phyloP scores from a whole-genome alignment of 37 sponge, comb jelly and placozoan species.

The Mnemiopsis leidyi region DNA sequence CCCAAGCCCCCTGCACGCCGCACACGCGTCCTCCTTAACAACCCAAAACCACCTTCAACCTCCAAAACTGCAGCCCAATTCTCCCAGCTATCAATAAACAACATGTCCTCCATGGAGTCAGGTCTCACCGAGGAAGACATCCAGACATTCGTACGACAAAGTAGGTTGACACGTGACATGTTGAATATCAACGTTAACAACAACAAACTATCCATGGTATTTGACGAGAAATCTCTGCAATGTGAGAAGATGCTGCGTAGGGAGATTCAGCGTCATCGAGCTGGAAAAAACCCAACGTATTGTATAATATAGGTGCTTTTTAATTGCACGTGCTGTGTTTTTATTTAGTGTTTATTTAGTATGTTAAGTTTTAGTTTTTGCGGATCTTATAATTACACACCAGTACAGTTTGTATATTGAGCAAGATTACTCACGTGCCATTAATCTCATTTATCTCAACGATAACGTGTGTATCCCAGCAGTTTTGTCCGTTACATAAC shows the following conservation, averaged over 20 bases:
- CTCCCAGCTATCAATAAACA: background rate
- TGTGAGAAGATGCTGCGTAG: constrained; percentile 57
- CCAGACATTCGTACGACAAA: constrained; percentile 21
- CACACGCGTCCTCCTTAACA: background rate
- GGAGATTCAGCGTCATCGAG: constrained; percentile 35
- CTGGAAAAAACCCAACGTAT: constrained; percentile 52
- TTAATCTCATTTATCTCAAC: no score
- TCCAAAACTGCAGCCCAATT: background rate
- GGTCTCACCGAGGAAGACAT: background rate
- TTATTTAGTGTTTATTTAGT: no score
- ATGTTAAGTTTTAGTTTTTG: no score
- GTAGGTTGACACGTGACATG: constrained; percentile 32
- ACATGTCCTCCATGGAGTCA: background rate
- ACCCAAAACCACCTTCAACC: background rate
- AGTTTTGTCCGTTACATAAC: no score
- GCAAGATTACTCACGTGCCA: no score
- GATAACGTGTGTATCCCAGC: no score
- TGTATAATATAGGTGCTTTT: constrained; percentile 31
- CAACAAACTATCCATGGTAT: constrained; percentile 33
- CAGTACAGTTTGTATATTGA: no score
- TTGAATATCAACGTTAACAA: constrained; percentile 35
- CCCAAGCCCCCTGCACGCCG: background rate
- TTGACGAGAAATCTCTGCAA: constrained; percentile 22
- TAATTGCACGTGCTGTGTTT: no score
- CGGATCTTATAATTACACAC: no score